These are phyloP conservation scores for Halictus rubicundus DNA, from an alignment of 1,140 invertebrate genomes.

Conservation along the genomic window DNA sequence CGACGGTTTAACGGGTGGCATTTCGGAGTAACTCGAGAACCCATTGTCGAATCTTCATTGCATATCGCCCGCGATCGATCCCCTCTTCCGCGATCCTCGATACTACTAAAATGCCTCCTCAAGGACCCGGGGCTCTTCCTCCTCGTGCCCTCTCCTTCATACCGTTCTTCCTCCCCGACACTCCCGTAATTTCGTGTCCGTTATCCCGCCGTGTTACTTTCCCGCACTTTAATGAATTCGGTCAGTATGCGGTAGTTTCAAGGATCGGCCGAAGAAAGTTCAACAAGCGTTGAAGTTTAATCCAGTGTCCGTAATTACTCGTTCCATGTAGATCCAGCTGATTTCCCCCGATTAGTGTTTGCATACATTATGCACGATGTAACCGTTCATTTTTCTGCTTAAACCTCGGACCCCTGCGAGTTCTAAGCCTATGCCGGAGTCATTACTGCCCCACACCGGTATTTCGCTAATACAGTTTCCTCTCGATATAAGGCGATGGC, in stretches of 20 bases:
- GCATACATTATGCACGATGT: too few species aligned
- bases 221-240: constrained; percentile 1
- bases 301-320: constrained; percentile 3
- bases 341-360: neutral
- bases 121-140: neutral
- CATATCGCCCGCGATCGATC: constrained; percentile 37
- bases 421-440: too few species aligned
- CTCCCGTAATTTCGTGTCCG: neutral
- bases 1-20: constrained; percentile 43
- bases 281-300: constrained; percentile 5
- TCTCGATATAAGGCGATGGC: too few species aligned
- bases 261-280: neutral
- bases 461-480: too few species aligned
- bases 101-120: constrained; percentile 23
- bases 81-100: constrained; percentile 15
- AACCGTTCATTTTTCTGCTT: too few species aligned
- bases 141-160: neutral
- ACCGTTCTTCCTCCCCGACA: neutral
- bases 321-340: neutral
- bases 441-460: too few species aligned
- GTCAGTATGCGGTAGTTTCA: neutral
- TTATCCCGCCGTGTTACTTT: constrained; percentile 5
- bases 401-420: too few species aligned
- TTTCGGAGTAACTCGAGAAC: constrained; percentile 38
- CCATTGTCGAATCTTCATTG: constrained; percentile 42